phyloP scores from a whole-genome alignment of 2,888 invertebrate genomes.

The Panopea generosa region DNA sequence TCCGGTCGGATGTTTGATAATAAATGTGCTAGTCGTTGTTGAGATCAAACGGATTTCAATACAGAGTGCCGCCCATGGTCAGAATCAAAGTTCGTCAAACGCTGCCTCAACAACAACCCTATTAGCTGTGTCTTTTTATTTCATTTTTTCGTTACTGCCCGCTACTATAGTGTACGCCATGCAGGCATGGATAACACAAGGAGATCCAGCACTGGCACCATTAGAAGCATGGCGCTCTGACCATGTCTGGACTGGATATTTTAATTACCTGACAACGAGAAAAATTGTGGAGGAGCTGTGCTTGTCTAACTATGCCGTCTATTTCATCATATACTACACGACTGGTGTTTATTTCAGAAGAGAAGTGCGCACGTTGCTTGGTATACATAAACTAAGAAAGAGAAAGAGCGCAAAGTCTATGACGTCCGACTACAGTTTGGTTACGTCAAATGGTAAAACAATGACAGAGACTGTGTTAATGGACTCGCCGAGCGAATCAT shows the following conservation, averaged over 20 bases:
- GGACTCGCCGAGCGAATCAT: conserved; percentile 27
- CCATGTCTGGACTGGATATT: conserved; percentile 78
- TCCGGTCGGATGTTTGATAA: conserved; percentile 80
- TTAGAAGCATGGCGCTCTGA: conserved; percentile 70
- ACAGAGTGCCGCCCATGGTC: conserved; percentile 69
- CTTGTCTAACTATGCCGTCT: conserved; percentile 83
- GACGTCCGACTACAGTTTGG: conserved; percentile 52
- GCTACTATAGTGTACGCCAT: conserved; percentile 84
- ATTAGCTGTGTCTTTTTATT: conserved; percentile 84
- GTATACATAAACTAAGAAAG: conserved; percentile 31
- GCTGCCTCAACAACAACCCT: conserved; percentile 83
- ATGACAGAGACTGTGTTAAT: conserved; percentile 53
- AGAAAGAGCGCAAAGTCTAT: conserved; percentile 22
- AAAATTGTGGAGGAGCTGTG: conserved; percentile 82
- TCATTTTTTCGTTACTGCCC: conserved; percentile 84
- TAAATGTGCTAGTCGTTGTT: conserved; percentile 82
- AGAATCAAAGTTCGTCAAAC: conserved; percentile 60
- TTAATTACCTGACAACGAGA: conserved; percentile 77
- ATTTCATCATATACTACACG: conserved; percentile 84
- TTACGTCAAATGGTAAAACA: conserved; percentile 44
- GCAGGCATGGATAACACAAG: conserved; percentile 70
- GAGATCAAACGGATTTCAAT: conserved; percentile 80
- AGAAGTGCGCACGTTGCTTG: conserved; percentile 68
- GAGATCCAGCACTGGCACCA: conserved; percentile 54
- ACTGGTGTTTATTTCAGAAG: conserved; percentile 83